phyloP scores from a whole-genome alignment of 2,113 vertebrate species.

The Otis tarda region DNA sequence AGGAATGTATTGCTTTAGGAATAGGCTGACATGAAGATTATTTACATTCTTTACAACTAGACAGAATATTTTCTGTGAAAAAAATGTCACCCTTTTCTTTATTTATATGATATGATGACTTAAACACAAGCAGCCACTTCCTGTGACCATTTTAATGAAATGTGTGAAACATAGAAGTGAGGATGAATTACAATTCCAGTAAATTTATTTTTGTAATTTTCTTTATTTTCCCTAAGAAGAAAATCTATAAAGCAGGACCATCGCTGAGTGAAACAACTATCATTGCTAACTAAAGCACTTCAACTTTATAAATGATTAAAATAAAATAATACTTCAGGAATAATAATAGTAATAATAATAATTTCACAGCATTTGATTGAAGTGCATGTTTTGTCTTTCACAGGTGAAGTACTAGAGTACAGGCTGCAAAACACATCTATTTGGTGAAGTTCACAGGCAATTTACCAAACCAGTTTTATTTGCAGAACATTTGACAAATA shows the following conservation, averaged over 20 bases:
- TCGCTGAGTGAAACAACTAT: background rate
- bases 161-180: background rate
- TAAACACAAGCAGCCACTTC: background rate
- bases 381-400: background rate
- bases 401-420: background rate
- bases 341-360: background rate
- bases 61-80: background rate
- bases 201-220: background rate
- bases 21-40: background rate
- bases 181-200: background rate
- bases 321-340: background rate
- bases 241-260: background rate
- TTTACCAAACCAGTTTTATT: background rate
- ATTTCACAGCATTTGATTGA: background rate
- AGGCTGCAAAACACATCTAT: accelerated
- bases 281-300: background rate
- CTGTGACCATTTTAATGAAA: background rate
- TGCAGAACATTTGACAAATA: background rate
- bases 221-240: background rate
- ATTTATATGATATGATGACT: background rate
- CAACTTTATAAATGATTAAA: background rate
- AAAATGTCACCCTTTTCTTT: background rate
- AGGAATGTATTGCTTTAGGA: background rate
- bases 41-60: background rate
- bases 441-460: background rate